Conservation (phyloP, 2,888 invertebrate genomes). For the Ophion costatus region DNA sequence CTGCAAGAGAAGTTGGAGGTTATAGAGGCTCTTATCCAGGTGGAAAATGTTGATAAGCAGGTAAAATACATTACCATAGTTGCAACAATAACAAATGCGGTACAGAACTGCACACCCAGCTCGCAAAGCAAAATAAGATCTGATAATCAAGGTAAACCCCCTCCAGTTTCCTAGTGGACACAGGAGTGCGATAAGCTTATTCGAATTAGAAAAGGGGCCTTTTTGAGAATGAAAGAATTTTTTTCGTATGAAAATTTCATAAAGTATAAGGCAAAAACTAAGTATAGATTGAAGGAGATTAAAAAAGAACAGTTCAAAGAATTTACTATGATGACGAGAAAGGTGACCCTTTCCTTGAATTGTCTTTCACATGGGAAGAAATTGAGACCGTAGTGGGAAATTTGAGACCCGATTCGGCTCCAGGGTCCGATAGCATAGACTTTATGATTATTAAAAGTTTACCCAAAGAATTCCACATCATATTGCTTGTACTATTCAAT, state of each 20-base stretch:
- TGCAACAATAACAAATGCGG: background rate
- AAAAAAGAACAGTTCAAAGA: conserved; percentile 17
- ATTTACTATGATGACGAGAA: background rate
- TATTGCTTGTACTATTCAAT: background rate
- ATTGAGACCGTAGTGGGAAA: background rate
- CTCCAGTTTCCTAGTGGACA: conserved; percentile 12
- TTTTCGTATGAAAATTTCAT: conserved; percentile 9
- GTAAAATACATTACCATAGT: background rate
- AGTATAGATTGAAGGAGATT: conserved; percentile 3
- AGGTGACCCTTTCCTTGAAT: background rate
- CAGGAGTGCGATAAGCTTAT: conserved; percentile 12
- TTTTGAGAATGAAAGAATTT: background rate
- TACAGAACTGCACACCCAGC: background rate
- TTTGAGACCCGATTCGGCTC: background rate
- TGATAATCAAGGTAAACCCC: background rate
- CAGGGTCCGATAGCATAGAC: conserved; percentile 10
- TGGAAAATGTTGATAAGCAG: background rate
- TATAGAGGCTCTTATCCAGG: background rate
- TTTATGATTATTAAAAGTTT: background rate
- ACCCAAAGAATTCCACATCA: background rate
- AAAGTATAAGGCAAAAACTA: conserved; percentile 3
- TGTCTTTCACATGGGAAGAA: background rate
- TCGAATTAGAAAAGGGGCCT: conserved; percentile 5
- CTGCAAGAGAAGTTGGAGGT: background rate
- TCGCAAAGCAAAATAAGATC: background rate